Evolutionary conservation across 2,113 vertebrate genomes (phyloP).

Genomic region (Halichoerus grypus): DNA sequence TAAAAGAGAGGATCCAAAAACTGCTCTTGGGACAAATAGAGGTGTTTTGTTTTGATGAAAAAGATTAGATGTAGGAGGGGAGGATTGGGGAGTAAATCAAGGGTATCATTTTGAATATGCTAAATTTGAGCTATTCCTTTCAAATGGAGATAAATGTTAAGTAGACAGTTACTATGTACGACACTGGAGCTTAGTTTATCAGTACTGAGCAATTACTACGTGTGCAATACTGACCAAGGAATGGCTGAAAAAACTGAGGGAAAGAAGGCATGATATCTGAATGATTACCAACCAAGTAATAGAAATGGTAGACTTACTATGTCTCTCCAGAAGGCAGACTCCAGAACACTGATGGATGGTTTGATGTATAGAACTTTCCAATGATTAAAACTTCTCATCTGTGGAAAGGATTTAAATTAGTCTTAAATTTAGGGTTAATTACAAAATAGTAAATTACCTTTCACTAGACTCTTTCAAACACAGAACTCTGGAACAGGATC

Average conservation of each 20-base stretch:
- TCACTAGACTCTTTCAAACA: not conserved
- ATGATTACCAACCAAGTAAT: not conserved
- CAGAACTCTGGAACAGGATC: not conserved
- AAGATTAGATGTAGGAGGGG: not conserved
- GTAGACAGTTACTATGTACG: not conserved
- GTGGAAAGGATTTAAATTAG: not conserved
- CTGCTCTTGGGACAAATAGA: not conserved
- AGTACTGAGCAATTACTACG: not conserved
- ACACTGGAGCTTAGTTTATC: not conserved
- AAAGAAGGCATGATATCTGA: not conserved
- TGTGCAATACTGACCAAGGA: not conserved
- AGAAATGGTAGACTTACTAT: not conserved
- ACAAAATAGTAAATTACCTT: not conserved
- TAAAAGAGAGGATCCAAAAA: not conserved
- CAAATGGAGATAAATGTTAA: not conserved
- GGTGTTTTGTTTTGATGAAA: not conserved
- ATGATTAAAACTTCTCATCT: not conserved
- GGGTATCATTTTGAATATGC: not conserved
- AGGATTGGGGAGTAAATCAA: not conserved
- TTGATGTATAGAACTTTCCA: not conserved
- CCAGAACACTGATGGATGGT: not conserved
- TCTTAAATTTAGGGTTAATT: conserved; percentile 8
- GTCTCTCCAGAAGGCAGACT: not conserved
- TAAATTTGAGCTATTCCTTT: not conserved
- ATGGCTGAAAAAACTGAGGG: not conserved